Percentiles rank a stretch among this genome's conserved stretches.
Evolutionary conservation across 2,888 invertebrate genomes (phyloP).

Genomic region (Phyto melanocephala): DNA sequence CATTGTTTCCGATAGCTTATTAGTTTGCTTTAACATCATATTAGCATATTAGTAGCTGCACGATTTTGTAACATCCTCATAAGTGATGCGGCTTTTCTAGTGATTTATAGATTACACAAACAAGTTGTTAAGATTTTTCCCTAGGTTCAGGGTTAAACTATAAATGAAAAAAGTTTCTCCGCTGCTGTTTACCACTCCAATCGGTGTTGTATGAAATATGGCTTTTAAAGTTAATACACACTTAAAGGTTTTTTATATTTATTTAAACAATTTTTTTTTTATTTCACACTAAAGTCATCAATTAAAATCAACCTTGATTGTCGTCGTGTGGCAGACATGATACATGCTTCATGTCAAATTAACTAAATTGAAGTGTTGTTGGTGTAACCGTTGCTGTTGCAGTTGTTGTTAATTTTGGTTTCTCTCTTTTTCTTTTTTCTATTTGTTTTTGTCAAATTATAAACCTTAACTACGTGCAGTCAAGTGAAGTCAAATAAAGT

Average conservation of each 20-base stretch:
- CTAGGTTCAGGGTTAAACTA: conserved; percentile 50
- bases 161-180: conserved; percentile 50
- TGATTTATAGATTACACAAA: not conserved
- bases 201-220: conserved; percentile 6
- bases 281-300: conserved; percentile 61
- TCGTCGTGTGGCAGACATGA: conserved; percentile 65
- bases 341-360: conserved; percentile 60
- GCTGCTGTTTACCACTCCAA: conserved; percentile 11
- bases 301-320: conserved; percentile 60
- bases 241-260: conserved; percentile 9
- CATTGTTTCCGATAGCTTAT: not conserved
- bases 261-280: conserved; percentile 3
- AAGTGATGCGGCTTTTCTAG: not conserved
- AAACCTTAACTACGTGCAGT: conserved; percentile 42
- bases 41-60: conserved; percentile 19
- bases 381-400: not conserved
- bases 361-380: conserved; percentile 51
- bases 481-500: conserved; percentile 52
- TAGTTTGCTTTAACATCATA: conserved; percentile 9
- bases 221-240: not conserved
- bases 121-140: not conserved
- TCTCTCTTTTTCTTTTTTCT: not conserved
- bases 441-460: conserved; percentile 33
- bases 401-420: not conserved
- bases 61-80: not conserved